A percentile compares a stretch with the other conserved stretches of the same genome.
phyloP scores from a whole-genome alignment of 2,113 vertebrate species.

The Regulus satrapa region DNA sequence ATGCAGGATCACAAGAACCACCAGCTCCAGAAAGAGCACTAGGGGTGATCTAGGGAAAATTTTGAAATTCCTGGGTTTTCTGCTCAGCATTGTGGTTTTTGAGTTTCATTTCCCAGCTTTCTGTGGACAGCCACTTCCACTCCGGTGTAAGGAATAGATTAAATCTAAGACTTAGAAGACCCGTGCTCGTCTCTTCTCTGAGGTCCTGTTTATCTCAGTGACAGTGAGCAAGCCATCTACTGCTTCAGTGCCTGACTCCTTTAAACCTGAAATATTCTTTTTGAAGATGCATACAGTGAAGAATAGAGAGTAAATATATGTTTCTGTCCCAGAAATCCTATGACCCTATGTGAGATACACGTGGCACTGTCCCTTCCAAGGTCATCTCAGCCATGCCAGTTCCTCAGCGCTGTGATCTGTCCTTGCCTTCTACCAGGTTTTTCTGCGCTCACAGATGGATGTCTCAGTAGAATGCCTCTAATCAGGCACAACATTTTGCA shows the following conservation, averaged over 20 bases:
- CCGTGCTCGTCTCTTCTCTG: background rate
- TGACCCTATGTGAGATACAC: rapidly evolving
- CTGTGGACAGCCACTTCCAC: background rate
- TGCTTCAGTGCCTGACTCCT: background rate
- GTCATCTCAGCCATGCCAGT: background rate
- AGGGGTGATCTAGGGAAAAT: background rate
- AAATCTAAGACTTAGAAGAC: background rate
- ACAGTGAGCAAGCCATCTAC: background rate
- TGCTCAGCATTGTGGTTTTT: background rate
- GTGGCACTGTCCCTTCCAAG: background rate
- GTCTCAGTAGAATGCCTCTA: slow-evolving; percentile 49
- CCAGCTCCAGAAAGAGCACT: background rate
- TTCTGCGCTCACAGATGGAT: slow-evolving; percentile 52
- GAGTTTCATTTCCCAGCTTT: background rate
- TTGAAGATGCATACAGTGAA: background rate
- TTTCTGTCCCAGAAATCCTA: background rate
- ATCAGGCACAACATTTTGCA: slow-evolving; percentile 55
- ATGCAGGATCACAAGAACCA: background rate
- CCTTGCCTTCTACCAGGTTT: background rate
- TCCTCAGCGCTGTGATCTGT: background rate
- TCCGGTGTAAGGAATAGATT: background rate
- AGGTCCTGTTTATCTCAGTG: background rate
- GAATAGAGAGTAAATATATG: background rate
- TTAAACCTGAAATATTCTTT: background rate
- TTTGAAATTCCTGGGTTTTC: background rate